phyloP scores from a whole-genome alignment of 1,140 invertebrate species.

The Trichonephila clavipes region DNA sequence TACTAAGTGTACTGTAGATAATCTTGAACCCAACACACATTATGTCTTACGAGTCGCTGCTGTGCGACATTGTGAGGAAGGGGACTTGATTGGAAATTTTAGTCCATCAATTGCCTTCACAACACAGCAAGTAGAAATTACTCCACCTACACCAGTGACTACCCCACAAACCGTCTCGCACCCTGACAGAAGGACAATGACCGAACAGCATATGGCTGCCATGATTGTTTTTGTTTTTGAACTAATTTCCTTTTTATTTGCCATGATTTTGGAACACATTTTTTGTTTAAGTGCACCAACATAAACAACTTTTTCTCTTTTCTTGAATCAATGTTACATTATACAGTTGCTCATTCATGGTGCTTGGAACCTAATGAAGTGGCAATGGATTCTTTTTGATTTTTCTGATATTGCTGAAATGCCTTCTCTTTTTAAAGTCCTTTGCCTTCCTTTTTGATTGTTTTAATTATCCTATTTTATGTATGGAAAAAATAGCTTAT shows the following conservation, averaged over 20 bases:
- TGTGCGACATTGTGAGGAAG: conserved; percentile 84
- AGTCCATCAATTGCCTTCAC: conserved; percentile 84
- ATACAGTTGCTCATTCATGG: conserved; percentile 66
- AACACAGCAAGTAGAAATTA: conserved; percentile 80
- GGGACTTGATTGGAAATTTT: conserved; percentile 84
- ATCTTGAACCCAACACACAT: conserved; percentile 86
- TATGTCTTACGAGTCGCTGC: conserved; percentile 88
- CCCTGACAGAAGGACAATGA: conserved; percentile 82
- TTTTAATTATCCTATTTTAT: not conserved
- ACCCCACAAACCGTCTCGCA: conserved; percentile 59
- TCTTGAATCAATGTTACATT: not conserved
- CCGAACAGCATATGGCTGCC: conserved; percentile 85
- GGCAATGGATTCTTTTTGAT: conserved; percentile 18
- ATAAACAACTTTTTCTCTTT: not conserved
- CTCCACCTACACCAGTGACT: conserved; percentile 77
- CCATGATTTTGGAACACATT: conserved; percentile 83
- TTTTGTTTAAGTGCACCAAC: conserved; percentile 78
- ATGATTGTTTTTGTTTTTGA: conserved; percentile 85
- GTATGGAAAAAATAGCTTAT: no score
- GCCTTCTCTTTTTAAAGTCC: not conserved
- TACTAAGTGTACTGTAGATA: conserved; percentile 85
- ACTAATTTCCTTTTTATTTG: conserved; percentile 85
- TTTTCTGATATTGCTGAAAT: not conserved
- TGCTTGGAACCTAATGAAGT: conserved; percentile 37
- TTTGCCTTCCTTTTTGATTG: not conserved